A percentile compares a stretch with the other conserved stretches of the same genome.
phyloP scores from a whole-genome alignment of 2,797 vertebrate genomes.

The Acridotheres tristis region DNA sequence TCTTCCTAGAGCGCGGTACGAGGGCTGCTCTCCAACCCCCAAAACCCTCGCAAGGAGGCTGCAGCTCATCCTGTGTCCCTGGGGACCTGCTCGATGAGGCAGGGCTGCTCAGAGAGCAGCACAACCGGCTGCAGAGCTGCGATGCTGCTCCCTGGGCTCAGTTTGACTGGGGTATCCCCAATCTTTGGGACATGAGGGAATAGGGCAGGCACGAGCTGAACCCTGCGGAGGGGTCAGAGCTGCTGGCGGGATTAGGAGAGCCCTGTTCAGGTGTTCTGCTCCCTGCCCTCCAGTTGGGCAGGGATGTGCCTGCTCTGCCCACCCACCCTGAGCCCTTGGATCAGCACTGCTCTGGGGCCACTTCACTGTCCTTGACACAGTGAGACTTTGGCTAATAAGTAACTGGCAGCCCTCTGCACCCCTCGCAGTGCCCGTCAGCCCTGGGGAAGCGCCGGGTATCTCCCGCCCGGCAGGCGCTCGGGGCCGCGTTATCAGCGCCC shows the following conservation, averaged over 20 bases:
- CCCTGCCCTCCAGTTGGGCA: accelerated
- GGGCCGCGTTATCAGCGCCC: not conserved
- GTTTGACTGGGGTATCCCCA: not conserved
- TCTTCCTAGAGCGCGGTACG: accelerated
- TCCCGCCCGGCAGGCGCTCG: not conserved
- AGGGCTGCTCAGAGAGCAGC: not conserved
- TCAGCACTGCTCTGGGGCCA: accelerated
- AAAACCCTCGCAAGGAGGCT: not conserved
- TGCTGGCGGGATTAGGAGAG: accelerated
- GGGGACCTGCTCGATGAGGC: not conserved
- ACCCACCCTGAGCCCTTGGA: not conserved
- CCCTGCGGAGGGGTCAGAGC: accelerated
- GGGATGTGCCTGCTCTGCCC: not conserved
- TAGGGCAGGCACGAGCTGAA: accelerated
- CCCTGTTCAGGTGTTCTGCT: not conserved
- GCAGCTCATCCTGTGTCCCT: not conserved
- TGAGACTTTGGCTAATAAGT: not conserved
- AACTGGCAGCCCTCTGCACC: not conserved
- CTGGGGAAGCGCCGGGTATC: not conserved
- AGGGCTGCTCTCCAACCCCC: not conserved
- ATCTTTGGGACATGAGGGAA: too few relatives aligned
- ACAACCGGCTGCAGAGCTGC: accelerated
- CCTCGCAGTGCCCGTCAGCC: not conserved
- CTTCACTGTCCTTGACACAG: not conserved
- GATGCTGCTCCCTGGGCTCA: accelerated